Conservation (phyloP, 2,888 invertebrate genomes). For the Teinopalpus imperialis region DNA sequence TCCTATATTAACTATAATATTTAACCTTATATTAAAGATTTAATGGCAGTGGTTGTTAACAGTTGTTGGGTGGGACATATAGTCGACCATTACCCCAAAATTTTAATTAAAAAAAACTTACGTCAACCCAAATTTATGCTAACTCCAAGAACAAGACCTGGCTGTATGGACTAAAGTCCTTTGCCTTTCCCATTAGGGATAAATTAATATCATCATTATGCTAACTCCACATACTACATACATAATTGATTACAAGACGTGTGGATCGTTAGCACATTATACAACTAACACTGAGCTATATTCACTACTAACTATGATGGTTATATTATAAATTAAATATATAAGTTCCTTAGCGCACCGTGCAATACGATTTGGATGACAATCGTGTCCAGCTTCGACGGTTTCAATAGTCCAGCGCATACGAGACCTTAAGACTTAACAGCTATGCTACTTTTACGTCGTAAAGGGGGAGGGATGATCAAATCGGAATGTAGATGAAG, state of each 20-base stretch:
- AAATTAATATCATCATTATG: too few relatives aligned
- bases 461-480: slow-evolving; percentile 17
- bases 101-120: slow-evolving; percentile 50
- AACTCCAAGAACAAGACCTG: too few relatives aligned
- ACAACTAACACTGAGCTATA: slow-evolving; percentile 11
- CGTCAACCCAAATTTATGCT: slow-evolving; percentile 47
- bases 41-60: slow-evolving; percentile 76
- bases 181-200: too few relatives aligned
- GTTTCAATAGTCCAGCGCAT: neutral
- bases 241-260: too few relatives aligned
- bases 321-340: slow-evolving; percentile 6
- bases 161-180: too few relatives aligned
- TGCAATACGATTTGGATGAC: neutral
- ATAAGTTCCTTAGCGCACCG: neutral
- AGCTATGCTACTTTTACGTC: slow-evolving; percentile 2
- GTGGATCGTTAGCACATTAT: slow-evolving; percentile 12
- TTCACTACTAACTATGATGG: slow-evolving; percentile 6
- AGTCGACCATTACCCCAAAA: slow-evolving; percentile 56
- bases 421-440: slow-evolving; percentile 3
- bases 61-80: slow-evolving; percentile 64
- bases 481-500: slow-evolving; percentile 11
- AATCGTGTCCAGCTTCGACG: neutral
- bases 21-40: slow-evolving; percentile 51
- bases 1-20: slow-evolving; percentile 42
- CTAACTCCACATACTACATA: too few relatives aligned